A percentile compares a stretch with the other conserved stretches of the same genome.
These are phyloP conservation scores for Electrophaes corylata DNA, from an alignment of 2,888 invertebrate species.

Conservation along the genomic window DNA sequence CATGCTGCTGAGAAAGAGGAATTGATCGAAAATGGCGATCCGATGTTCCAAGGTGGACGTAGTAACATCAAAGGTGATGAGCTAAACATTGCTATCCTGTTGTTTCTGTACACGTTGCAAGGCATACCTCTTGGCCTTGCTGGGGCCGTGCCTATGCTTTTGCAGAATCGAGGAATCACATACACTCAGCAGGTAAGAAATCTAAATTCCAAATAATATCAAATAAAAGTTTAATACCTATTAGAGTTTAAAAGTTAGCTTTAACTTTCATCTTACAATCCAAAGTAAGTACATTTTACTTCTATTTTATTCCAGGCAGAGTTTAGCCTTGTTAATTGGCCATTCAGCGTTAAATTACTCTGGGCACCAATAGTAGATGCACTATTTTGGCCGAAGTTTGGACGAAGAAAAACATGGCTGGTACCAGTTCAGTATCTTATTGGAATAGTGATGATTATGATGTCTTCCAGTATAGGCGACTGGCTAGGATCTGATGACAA, in stretches of 20 bases:
- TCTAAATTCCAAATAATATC: neutral
- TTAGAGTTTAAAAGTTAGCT: neutral
- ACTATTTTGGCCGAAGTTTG: slow-evolving; percentile 92
- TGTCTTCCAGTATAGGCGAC: slow-evolving; percentile 90
- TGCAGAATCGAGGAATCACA: slow-evolving; percentile 95
- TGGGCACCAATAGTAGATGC: slow-evolving; percentile 99
- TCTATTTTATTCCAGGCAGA: slow-evolving; percentile 86
- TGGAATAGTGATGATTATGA: slow-evolving; percentile 94
- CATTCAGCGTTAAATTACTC: slow-evolving; percentile 95
- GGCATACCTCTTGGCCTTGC: slow-evolving; percentile 98
- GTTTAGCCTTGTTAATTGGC: slow-evolving; percentile 97
- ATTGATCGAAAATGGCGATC: slow-evolving; percentile 74
- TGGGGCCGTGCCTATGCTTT: slow-evolving; percentile 96
- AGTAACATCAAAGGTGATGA: slow-evolving; percentile 89
- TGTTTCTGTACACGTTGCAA: slow-evolving; percentile 97
- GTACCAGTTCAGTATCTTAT: slow-evolving; percentile 97
- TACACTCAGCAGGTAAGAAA: slow-evolving; percentile 93
- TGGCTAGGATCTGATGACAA: slow-evolving; percentile 88
- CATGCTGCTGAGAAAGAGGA: slow-evolving; percentile 68
- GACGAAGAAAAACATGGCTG: slow-evolving; percentile 97
- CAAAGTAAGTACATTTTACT: neutral
- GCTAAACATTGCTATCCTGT: slow-evolving; percentile 92
- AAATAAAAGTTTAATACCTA: neutral
- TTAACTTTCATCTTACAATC: neutral
- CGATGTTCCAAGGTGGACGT: slow-evolving; percentile 47